Conservation (phyloP, 2,797 vertebrate genomes). For the Sardinella longiceps region DNA sequence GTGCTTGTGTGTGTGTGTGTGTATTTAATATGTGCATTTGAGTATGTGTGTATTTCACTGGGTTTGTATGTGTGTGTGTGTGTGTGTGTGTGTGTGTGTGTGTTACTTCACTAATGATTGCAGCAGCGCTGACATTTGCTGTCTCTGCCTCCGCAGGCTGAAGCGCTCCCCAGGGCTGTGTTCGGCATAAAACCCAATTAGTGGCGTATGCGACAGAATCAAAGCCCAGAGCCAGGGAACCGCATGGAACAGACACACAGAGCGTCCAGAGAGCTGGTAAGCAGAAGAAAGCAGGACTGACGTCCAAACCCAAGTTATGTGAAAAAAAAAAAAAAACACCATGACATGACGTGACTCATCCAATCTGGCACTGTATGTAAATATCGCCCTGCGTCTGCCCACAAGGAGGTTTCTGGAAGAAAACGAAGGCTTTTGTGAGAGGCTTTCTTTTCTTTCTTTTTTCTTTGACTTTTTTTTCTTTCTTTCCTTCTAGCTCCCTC, state of each 20-base stretch:
- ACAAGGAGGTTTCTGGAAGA: constrained; percentile 17
- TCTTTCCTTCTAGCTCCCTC: not conserved
- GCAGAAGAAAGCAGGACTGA: not conserved
- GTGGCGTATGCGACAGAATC: constrained; percentile 9
- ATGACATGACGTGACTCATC: constrained; percentile 24
- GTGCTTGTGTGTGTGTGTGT: not conserved
- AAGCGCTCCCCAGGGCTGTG: constrained; percentile 6
- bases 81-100: not conserved
- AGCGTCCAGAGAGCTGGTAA: not conserved
- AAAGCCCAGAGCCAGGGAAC: constrained; percentile 19
- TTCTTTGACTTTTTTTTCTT: not conserved
- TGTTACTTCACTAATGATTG: constrained; percentile 20
- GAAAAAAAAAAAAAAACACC: not conserved
- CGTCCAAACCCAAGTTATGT: not conserved
- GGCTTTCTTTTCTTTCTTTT: not conserved
- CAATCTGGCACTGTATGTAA: constrained; percentile 17
- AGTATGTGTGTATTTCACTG: not conserved
- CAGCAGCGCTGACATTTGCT: constrained; percentile 31
- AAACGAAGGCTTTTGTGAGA: constrained; percentile 14
- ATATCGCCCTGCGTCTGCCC: not conserved
- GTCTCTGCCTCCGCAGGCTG: constrained; percentile 5
- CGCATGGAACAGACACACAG: not conserved
- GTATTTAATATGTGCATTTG: not conserved
- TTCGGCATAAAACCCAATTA: constrained; percentile 31
- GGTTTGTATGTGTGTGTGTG: not conserved